phyloP scores from a whole-genome alignment of 2,113 vertebrate genomes.

The Lophochroa leadbeateri region DNA sequence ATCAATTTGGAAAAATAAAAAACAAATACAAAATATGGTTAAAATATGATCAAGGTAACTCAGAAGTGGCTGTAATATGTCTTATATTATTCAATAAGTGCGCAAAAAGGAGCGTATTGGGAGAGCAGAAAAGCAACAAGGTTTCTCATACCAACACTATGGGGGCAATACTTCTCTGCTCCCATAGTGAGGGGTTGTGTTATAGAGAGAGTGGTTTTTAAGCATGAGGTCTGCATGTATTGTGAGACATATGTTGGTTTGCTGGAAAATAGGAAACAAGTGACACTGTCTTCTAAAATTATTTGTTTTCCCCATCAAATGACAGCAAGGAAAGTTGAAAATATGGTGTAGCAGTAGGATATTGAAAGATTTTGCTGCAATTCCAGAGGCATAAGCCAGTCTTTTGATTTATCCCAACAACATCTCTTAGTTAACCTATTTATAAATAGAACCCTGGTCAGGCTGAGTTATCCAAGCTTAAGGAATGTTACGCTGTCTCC shows the following conservation, averaged over 20 bases:
- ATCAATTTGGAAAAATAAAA: neutral
- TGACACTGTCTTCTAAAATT: neutral
- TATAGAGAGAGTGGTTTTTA: neutral
- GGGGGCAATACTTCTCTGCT: neutral
- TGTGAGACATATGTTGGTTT: neutral
- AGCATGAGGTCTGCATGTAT: neutral
- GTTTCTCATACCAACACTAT: neutral
- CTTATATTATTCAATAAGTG: neutral
- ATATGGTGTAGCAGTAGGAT: neutral
- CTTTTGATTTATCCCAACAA: neutral
- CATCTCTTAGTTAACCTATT: neutral
- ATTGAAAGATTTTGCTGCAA: neutral
- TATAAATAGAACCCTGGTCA: neutral
- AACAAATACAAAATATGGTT: neutral
- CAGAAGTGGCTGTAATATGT: neutral
- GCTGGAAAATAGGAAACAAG: neutral
- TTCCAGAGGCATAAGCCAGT: neutral
- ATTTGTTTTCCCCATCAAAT: neutral
- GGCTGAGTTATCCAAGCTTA: neutral
- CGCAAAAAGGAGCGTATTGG: neutral
- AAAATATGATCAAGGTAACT: neutral
- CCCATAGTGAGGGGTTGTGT: neutral
- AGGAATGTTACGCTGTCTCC: neutral
- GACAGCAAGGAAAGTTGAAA: neutral
- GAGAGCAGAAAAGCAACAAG: neutral